Evolutionary conservation across 1,140 invertebrate species (phyloP).

Genomic region (Acyrthosiphon pisum): DNA sequence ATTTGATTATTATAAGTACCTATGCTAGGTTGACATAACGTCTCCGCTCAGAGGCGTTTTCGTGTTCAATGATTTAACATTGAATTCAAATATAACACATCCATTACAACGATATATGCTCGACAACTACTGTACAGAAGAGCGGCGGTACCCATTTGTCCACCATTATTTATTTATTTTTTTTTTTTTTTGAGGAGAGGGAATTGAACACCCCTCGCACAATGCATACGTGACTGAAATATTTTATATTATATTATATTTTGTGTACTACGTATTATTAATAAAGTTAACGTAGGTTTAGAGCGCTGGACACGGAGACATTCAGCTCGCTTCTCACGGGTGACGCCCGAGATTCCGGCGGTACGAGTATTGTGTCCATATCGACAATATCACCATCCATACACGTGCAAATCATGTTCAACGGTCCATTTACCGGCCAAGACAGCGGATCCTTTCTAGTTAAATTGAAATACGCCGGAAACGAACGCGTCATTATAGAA

Average conservation of each 20-base stretch:
- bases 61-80: too few species aligned
- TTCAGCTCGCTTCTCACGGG: conserved; percentile 74
- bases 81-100: too few species aligned
- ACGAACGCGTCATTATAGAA: conserved; percentile 74
- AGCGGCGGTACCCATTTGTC: too few species aligned
- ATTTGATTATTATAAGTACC: too few species aligned
- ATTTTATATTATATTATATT: not conserved
- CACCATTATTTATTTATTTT: too few species aligned
- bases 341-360: conserved; percentile 71
- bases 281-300: conserved; percentile 59
- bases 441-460: conserved; percentile 67
- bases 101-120: too few species aligned
- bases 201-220: not conserved
- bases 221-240: not conserved
- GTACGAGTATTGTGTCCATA: conserved; percentile 83
- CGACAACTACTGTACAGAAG: too few species aligned
- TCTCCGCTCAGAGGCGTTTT: too few species aligned
- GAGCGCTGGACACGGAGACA: conserved; percentile 77
- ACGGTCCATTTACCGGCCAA: conserved; percentile 66
- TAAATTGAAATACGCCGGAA: conserved; percentile 72
- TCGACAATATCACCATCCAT: conserved; percentile 79
- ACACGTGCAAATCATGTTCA: conserved; percentile 82
- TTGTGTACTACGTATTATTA: not conserved
- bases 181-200: too few species aligned
- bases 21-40: too few species aligned